Conservation (phyloP, 2,113 vertebrate genomes). For the Aphyosemion australe region DNA sequence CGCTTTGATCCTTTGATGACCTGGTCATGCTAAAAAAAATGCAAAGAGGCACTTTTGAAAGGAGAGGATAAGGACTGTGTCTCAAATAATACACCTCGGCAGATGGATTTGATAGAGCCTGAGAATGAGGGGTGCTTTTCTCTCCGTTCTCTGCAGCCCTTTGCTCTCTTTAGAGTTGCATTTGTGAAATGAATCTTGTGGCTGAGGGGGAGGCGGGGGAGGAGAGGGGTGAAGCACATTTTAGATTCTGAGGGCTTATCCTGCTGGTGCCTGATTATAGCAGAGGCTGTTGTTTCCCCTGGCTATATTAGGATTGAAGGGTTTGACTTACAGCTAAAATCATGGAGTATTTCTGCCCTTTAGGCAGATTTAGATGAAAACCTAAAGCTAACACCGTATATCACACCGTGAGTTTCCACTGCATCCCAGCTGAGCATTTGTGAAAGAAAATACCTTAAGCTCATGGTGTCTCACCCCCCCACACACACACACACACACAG, state of each 20-base stretch:
- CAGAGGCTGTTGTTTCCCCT: slow-evolving; percentile 48
- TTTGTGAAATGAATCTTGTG: slow-evolving; percentile 54
- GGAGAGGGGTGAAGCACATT: slow-evolving; percentile 29
- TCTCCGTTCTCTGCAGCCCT: slow-evolving; percentile 19
- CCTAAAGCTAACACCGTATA: slow-evolving; percentile 54
- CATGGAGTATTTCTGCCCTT: slow-evolving; percentile 51
- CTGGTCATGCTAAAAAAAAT: slow-evolving; percentile 55
- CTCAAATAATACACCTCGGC: slow-evolving; percentile 61
- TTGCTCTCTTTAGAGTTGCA: slow-evolving; percentile 50
- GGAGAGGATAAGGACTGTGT: slow-evolving; percentile 61
- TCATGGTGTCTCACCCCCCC: no score
- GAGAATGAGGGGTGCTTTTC: slow-evolving; percentile 31
- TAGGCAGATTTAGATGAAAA: slow-evolving; percentile 66
- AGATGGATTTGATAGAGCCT: slow-evolving; percentile 66
- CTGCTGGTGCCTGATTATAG: slow-evolving; percentile 43
- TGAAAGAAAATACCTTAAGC: slow-evolving; percentile 60
- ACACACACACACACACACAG: slow-evolving; percentile 18
- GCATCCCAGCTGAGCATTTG: slow-evolving; percentile 56
- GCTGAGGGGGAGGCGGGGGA: slow-evolving; percentile 27
- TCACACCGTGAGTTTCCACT: slow-evolving; percentile 39
- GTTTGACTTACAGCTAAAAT: slow-evolving; percentile 57
- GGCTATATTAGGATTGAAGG: slow-evolving; percentile 49
- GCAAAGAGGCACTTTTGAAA: slow-evolving; percentile 60
- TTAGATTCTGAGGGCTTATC: slow-evolving; percentile 49
- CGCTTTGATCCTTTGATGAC: slow-evolving; percentile 67